Evolutionary conservation across 1,140 invertebrate species (phyloP), one percentile per base, ranked within the genome.

Genomic region (Danaus melanippus): DNA sequence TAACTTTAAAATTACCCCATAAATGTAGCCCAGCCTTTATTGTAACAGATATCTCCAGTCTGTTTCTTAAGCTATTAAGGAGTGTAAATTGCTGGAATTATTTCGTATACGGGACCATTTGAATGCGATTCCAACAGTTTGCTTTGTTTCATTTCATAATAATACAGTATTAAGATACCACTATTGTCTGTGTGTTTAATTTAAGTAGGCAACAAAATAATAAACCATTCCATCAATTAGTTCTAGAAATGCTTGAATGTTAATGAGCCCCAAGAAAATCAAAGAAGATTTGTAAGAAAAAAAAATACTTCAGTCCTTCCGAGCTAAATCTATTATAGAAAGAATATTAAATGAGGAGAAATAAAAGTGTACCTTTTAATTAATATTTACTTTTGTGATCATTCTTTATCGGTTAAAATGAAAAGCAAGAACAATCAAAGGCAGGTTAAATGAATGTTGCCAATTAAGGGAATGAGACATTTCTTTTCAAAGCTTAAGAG

Each of bases 1-100:
- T 58, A 46, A 53, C 21, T 50, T 51, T 43, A 62, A 50, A 54
- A 58, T 58, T 50, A 43, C 60, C 60, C 41, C 48, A 58, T 57
- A 62, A 62, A 53, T 62, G 50, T 44, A 53, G 54, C 46, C 32
- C 17, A 43, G 50, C 46, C 42, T 46, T 58, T 43, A 50, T 52
- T 51, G 50, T 42, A 41, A 32, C 49, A 56, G 46, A 58, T 49
- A 58, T 46, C 12, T 50, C 40, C 42, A 12, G 53, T 48, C 53
- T 40, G 32, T 55, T 48, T 55, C 53, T 55, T 55, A 55, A 48
- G 53, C 53, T 55, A 55, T 55, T 55, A 55, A 39, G 53, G 39
- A 42, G 46, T 49, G 44, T 48, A 47, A 55, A 55, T 55, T 49
- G 48, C 46, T 12, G 11, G 32, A 49, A 55, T 55, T 55, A 48